Base-by-base conservation (phyloP, 2,797 vertebrate species). In the Anniella stebbinsi region DNA sequence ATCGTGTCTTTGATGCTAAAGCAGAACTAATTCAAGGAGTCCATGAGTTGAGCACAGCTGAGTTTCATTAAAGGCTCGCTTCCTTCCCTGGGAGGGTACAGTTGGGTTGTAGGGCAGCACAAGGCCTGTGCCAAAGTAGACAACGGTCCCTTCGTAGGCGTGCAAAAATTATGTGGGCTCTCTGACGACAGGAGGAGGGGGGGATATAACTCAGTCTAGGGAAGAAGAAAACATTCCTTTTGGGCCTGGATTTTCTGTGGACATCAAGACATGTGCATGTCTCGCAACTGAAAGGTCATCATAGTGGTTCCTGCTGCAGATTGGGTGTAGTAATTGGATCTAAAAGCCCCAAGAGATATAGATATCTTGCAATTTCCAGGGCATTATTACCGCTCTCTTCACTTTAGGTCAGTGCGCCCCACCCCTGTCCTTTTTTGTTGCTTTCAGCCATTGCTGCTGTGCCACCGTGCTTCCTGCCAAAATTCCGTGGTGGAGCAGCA, bases 21-120 rank as follows among this genome's bases (percentile, higher is more conserved):
- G 95, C 96, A 97, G 96, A 97, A 96, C 97, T 94, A 96, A 96
- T 96, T 96, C 80, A 95, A 92, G 91, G 89, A 80, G 89, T 93
- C 89, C 86, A 41, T 89, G 92, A 92, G 95, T 87, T 48, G 30
- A 78, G 83, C 87, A 84, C 96, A 97, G 95, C 96, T 97, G 97
- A 96, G 67, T 96, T 89, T 95, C 93, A 96, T 96, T 96, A 97
- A 95, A 72, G 91, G 72, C 91, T 91, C 67, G 90, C 96, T 96
- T 96, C 96, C 75, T 86, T 94, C 90, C 73, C 91, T 72, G 91
- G 92, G 86, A 95, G 87, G 91, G 93, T 30, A 92, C 60, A 95
- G 84, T 91, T 90, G 91, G 92, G 93, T 90, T 67, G 11, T 1
- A 77, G 95, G 95, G 94, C 95, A 96, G 95, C 63, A 84, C 1